Percentiles rank a stretch among this genome's conserved stretches.
Evolutionary conservation across 2,797 vertebrate species (phyloP).

Genomic region (Gallirallus australis): DNA sequence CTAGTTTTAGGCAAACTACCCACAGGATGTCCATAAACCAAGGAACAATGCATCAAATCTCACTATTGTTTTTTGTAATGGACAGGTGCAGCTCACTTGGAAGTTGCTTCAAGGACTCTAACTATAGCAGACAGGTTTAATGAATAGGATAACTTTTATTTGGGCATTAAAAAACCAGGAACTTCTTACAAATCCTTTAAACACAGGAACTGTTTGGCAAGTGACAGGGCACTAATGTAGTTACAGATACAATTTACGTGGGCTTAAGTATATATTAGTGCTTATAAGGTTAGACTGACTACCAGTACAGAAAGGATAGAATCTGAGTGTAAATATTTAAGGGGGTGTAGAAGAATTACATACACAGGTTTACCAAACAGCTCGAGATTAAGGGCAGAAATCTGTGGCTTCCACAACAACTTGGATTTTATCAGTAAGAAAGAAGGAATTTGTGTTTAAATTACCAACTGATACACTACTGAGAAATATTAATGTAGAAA

Average conservation of each 20-base stretch:
- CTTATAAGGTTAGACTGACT: not conserved
- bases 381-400: not conserved
- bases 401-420: not conserved
- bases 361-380: not conserved
- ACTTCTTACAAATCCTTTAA: not conserved
- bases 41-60: conserved; percentile 45
- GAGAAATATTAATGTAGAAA: not conserved
- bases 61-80: conserved; percentile 7
- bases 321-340: not conserved
- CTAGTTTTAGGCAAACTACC: not conserved
- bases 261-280: not conserved
- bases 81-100: conserved; percentile 57
- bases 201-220: not conserved
- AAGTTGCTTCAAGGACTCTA: conserved; percentile 26
- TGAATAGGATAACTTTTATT: not conserved
- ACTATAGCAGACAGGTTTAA: not conserved
- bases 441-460: not conserved
- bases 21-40: conserved; percentile 49
- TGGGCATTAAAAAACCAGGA: not conserved
- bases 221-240: not conserved
- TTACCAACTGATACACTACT: not conserved
- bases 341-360: not conserved
- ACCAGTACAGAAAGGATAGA: not conserved
- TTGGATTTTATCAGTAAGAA: not conserved
- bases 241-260: not conserved